These are phyloP conservation scores for Ranitomeya variabilis DNA, from an alignment of 2,113 vertebrate species.

Conservation along the genomic window DNA sequence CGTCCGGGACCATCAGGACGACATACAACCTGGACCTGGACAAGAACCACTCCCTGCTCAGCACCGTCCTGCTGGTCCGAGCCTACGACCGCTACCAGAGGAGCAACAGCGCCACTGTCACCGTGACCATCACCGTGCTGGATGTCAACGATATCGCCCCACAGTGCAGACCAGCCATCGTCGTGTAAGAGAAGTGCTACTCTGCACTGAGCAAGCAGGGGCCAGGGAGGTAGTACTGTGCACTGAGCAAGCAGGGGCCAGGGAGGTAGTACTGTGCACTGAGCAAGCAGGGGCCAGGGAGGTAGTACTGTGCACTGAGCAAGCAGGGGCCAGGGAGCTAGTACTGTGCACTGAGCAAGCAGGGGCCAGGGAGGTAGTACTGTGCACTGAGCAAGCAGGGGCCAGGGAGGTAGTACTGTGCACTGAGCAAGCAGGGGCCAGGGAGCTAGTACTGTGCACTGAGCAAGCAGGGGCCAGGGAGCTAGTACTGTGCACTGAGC, in stretches of 20 bases:
- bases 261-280: background rate
- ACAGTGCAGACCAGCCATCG: constrained; percentile 66
- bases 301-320: background rate
- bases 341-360: background rate
- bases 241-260: background rate
- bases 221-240: background rate
- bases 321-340: background rate
- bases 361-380: background rate
- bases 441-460: too few species aligned
- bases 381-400: background rate
- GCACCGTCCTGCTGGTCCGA: constrained; percentile 57
- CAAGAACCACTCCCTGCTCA: background rate
- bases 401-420: too few species aligned
- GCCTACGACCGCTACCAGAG: constrained; percentile 66
- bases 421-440: too few species aligned
- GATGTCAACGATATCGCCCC: constrained; percentile 59
- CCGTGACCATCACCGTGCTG: constrained; percentile 63
- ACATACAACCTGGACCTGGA: constrained; percentile 61
- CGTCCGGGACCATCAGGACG: constrained; percentile 65
- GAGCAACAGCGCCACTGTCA: fast-evolving
- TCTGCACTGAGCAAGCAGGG: background rate
- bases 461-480: too few species aligned
- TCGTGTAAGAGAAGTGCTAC: constrained; percentile 59
- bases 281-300: background rate
- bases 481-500: too few species aligned